These are phyloP conservation scores for Drosophila seguyi DNA, from an alignment of 1,140 invertebrate genomes.

Conservation along the genomic window DNA sequence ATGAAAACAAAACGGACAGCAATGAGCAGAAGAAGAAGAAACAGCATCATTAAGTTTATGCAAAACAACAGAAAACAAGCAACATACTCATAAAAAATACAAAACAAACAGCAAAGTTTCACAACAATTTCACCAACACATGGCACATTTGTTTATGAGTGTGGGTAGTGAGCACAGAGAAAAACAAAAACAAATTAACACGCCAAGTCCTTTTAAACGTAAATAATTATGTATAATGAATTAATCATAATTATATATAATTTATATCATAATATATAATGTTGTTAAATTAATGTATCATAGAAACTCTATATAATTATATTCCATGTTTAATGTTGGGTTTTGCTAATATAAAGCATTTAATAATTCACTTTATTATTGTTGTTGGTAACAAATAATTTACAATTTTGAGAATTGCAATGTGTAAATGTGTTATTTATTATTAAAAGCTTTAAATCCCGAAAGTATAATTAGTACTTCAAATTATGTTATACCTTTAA, in stretches of 20 bases:
- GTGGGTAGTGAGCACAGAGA: conserved; percentile 8
- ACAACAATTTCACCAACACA: conserved; percentile 76
- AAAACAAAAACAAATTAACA: not conserved
- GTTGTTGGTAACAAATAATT: too few species aligned
- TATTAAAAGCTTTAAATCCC: too few species aligned
- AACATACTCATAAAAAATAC: conserved; percentile 30
- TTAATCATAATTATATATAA: too few species aligned
- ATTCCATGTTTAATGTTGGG: not conserved
- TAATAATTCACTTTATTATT: too few species aligned
- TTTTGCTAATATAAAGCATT: too few species aligned
- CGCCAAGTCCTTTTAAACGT: not conserved
- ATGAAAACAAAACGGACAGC: conserved; percentile 15
- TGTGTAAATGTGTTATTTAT: too few species aligned
- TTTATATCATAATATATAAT: too few species aligned
- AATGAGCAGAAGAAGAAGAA: conserved; percentile 24
- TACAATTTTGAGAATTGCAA: too few species aligned
- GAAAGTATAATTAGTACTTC: too few species aligned
- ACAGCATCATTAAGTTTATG: conserved; percentile 64
- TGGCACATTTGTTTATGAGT: conserved; percentile 23
- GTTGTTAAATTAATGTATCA: not conserved
- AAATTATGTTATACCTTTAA: too few species aligned
- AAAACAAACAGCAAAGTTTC: conserved; percentile 47
- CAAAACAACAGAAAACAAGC: conserved; percentile 43
- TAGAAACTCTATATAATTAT: not conserved
- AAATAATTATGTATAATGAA: not conserved